Conservation (phyloP, 2,888 invertebrate species). For the Drosophila anceps region DNA sequence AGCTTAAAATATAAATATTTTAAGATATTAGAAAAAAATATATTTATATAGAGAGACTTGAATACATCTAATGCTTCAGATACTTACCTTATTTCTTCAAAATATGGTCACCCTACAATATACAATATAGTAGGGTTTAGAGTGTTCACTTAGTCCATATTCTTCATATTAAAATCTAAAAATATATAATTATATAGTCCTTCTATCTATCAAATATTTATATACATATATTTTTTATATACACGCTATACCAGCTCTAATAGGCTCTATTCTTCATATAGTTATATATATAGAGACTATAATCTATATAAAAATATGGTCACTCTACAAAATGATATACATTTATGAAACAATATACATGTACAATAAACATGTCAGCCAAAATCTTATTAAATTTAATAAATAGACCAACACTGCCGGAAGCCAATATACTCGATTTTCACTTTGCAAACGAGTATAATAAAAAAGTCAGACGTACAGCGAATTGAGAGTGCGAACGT, state of each 20-base stretch:
- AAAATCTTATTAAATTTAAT: neutral
- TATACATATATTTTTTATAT: neutral
- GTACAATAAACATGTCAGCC: neutral
- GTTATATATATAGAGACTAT: neutral
- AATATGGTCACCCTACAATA: too few relatives aligned
- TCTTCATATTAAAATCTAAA: too few relatives aligned
- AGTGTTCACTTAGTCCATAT: too few relatives aligned
- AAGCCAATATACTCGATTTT: neutral
- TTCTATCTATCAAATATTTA: too few relatives aligned
- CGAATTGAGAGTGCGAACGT: conserved; percentile 40
- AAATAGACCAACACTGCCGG: neutral
- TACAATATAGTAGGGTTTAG: too few relatives aligned
- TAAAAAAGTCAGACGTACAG: conserved; percentile 15
- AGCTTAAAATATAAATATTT: neutral
- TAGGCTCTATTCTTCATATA: too few relatives aligned
- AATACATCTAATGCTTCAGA: too few relatives aligned
- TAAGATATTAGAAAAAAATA: neutral
- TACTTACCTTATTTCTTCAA: too few relatives aligned
- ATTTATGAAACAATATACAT: neutral
- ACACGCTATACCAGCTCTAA: neutral
- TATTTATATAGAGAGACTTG: too few relatives aligned
- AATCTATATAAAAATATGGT: neutral
- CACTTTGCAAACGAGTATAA: neutral
- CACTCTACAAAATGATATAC: neutral
- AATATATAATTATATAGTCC: too few relatives aligned